Evolutionary conservation across 2,888 invertebrate species (phyloP).

Genomic region (Agrenia bidenticulata): DNA sequence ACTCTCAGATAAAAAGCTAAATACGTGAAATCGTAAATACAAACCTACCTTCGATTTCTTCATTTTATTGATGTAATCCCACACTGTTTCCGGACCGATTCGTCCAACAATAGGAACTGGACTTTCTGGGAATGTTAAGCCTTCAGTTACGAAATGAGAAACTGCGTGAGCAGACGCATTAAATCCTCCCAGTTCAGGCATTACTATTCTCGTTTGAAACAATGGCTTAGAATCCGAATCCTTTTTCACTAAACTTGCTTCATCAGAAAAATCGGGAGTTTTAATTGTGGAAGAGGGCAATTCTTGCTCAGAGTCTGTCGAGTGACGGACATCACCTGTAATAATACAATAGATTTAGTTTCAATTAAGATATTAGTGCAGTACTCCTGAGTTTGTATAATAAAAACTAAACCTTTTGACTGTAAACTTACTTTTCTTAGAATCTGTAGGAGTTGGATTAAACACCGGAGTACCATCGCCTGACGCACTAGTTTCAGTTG

Average conservation of each 20-base stretch:
- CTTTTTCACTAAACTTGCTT: conserved; percentile 27
- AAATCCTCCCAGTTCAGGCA: conserved; percentile 51
- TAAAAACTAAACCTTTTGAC: background rate
- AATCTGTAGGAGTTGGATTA: background rate
- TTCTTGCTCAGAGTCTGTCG: conserved; percentile 51
- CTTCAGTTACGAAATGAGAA: conserved; percentile 40
- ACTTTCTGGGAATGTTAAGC: conserved; percentile 44
- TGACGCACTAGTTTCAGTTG: background rate
- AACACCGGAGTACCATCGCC: background rate
- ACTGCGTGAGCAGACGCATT: conserved; percentile 44
- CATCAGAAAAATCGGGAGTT: conserved; percentile 51
- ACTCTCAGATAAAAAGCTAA: no score
- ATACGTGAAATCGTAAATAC: no score
- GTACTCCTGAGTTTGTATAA: no score
- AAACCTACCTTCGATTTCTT: conserved; percentile 71
- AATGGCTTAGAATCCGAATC: conserved; percentile 26
- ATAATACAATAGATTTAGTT: no score
- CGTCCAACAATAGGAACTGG: conserved; percentile 73
- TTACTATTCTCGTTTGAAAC: conserved; percentile 44
- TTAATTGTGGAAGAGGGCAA: conserved; percentile 52
- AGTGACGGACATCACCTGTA: conserved; percentile 15
- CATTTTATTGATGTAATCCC: conserved; percentile 91
- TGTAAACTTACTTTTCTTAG: conserved; percentile 1
- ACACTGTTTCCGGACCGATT: conserved; percentile 82
- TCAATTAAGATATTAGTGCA: no score